Conservation (phyloP, 2,797 vertebrate species). For the Sebastes alutus region DNA sequence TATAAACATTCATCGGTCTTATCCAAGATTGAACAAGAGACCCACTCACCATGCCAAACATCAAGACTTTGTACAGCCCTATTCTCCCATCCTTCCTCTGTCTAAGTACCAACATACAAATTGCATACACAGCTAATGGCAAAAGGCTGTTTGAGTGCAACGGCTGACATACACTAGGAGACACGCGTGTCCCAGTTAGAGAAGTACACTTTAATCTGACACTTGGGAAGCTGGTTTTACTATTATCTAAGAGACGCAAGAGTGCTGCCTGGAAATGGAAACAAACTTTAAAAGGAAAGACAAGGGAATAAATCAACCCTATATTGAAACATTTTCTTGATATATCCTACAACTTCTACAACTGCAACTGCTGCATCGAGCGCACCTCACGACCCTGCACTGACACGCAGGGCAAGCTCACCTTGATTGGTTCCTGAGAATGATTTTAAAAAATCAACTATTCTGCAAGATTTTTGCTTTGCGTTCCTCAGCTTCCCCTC, state of each 20-base stretch:
- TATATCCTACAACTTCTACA: background rate
- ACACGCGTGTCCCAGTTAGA: conserved; percentile 22
- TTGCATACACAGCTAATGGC: conserved; percentile 15
- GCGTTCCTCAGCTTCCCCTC: conserved; percentile 28
- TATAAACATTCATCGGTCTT: background rate
- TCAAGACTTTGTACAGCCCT: background rate
- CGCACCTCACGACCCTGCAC: background rate
- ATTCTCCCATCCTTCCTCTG: background rate
- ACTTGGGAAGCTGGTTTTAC: background rate
- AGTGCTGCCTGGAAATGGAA: conserved; percentile 10
- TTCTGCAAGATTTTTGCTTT: conserved; percentile 32
- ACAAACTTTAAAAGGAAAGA: conserved; percentile 6
- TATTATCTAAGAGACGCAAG: conserved; percentile 28
- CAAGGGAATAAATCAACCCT: conserved; percentile 1
- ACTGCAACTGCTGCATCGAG: background rate
- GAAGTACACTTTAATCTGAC: background rate
- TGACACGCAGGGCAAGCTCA: background rate
- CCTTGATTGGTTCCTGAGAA: conserved; percentile 8
- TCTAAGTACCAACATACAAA: background rate
- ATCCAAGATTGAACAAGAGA: background rate
- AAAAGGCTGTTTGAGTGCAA: conserved; percentile 34
- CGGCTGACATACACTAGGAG: conserved; percentile 6
- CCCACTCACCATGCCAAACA: background rate
- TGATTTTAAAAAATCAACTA: conserved; percentile 14
- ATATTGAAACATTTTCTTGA: background rate